Percentiles rank a stretch among this genome's conserved stretches.
Conservation (phyloP, 2,113 vertebrate genomes). For the Seriola dumerili region DNA sequence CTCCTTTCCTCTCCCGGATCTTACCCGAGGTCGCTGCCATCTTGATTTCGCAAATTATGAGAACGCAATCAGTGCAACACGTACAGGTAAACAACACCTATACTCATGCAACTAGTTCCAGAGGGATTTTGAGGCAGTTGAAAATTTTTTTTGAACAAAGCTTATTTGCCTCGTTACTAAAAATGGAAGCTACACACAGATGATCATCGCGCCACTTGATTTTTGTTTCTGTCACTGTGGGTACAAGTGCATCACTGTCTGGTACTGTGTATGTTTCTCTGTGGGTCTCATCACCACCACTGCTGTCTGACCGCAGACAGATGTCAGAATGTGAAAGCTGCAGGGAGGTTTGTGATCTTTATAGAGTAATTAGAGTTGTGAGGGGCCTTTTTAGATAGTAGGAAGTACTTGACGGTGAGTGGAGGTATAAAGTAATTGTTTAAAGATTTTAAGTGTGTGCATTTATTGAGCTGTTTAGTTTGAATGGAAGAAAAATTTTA, state of each 20-base stretch:
- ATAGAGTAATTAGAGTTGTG: not conserved
- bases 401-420: not conserved
- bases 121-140: not conserved
- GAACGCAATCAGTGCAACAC: not conserved
- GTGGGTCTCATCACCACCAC: not conserved
- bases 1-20: too few relatives aligned
- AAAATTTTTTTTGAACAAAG: not conserved
- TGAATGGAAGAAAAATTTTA: not conserved
- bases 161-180: not conserved
- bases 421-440: not conserved
- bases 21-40: not conserved
- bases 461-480: not conserved
- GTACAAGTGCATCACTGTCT: too few relatives aligned
- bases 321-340: not conserved
- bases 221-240: too few relatives aligned
- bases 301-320: not conserved
- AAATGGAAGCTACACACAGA: too few relatives aligned
- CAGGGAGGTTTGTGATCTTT: not conserved
- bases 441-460: not conserved
- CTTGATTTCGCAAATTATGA: not conserved
- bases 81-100: too few relatives aligned
- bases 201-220: not conserved
- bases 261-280: too few relatives aligned
- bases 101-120: not conserved
- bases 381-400: not conserved